Base-by-base conservation (phyloP, 2,113 vertebrate species). In the Ochotona princeps region DNA sequence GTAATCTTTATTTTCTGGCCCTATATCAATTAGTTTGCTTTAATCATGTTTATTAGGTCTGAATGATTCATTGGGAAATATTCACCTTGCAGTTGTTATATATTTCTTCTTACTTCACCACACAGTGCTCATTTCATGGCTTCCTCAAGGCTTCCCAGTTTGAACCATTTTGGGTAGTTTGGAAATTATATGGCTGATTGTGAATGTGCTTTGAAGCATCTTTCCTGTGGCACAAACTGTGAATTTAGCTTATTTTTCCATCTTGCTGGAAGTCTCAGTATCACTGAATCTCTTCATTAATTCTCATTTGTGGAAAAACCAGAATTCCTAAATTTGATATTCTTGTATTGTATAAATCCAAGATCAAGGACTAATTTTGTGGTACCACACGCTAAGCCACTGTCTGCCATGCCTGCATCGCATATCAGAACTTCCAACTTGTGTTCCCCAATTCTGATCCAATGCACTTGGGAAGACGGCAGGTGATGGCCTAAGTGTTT, bases 81-180 rank as follows among this genome's bases (percentile, higher is more conserved):
- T 90, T 87, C 92, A 91, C 82, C 80, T 72, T 82, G 69, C 66
- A 75, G 97, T 95, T 96, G 90, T 84, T 96, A 70, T 79, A 93
- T 92, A 92, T 90, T 89, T 75, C 44, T 97, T 61, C 47, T 35
- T 57, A 97, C 47, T 35, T 57, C 97, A 72, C 92, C 90, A 93
- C 28, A 72, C 83, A 95, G 35, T 94, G 88, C 92, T 28, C 5
- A 74, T 95, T 96, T 96, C 94, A 83, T 85, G 94, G 96, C 87
- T 96, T 97, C 82, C n/a, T 80, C 38, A 78, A 72, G 89, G 73
- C 44, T 92, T 61, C 15, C 83, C 1, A 51, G 96, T 97, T 96
- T 92, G 44, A 95, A 83, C 26, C 69, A 51, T 35, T 97, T 38
- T 49, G 10, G 81, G 23, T 88, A 63, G 57, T 75, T 57, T 85